Percentiles rank a stretch among this genome's conserved stretches.
phyloP scores from a whole-genome alignment of 1,140 invertebrate genomes.

The Diorhabda carinulata region DNA sequence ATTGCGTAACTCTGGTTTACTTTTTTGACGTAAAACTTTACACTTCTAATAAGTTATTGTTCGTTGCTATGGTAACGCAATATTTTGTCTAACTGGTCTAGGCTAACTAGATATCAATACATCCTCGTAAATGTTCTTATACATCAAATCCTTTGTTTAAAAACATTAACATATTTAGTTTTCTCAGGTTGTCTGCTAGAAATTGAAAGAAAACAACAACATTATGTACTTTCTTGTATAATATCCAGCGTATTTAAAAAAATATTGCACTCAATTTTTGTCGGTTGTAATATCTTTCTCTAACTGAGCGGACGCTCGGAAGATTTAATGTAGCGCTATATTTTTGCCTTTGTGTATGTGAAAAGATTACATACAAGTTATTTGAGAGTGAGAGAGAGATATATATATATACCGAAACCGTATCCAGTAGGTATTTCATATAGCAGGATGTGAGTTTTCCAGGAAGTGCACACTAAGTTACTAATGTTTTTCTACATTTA shows the following conservation, averaged over 20 bases:
- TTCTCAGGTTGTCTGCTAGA: too few species aligned
- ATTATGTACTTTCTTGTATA: not conserved
- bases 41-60: too few species aligned
- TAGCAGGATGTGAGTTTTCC: conserved; percentile 9
- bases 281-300: conserved; percentile 6
- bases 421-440: conserved; percentile 12
- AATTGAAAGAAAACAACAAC: too few species aligned
- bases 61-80: too few species aligned
- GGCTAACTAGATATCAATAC: too few species aligned
- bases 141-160: too few species aligned
- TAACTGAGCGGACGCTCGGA: conserved; percentile 8
- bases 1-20: too few species aligned
- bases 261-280: not conserved
- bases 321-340: conserved; percentile 15
- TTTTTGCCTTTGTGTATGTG: conserved; percentile 15
- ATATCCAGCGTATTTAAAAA: not conserved
- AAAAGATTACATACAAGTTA: conserved; percentile 12
- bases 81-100: too few species aligned
- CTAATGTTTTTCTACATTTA: conserved; percentile 9
- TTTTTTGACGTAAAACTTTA: too few species aligned
- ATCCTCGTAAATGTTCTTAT: too few species aligned
- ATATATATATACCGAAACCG: not conserved
- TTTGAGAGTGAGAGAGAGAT: not conserved
- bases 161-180: too few species aligned
- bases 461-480: conserved; percentile 2